Base-by-base conservation (phyloP, 2,888 invertebrate genomes). In the Balanococcus diminutus region DNA sequence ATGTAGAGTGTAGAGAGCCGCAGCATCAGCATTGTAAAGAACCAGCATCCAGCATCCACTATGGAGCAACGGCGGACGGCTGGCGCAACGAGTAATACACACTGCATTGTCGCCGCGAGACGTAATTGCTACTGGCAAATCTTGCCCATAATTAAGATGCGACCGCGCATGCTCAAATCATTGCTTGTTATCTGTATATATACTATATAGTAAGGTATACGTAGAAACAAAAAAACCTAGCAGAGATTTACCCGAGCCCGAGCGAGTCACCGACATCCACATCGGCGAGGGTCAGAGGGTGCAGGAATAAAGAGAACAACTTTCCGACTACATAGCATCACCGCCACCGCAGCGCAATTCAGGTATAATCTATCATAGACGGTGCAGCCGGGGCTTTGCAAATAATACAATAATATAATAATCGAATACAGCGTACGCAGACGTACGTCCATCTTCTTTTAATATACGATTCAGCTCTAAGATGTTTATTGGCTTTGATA, bases 61-160 rank as follows among this genome's bases (percentile, higher is more conserved):
- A n/a, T n/a, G n/a, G n/a, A n/a, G n/a, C n/a, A n/a, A n/a, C 39
- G 6, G 39, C 39, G 39, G 6, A 8, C 5, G 5, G 11, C 39
- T 8, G 5, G 22, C 22, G 11, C 5, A 46, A 46, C 46, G 46
- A 56, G 56, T 56, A 56, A 56, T 56, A 56, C 56, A 56, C 56
- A 56, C 16, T 72, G 72, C 72, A 72, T 72, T 72, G 72, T 72
- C 72, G 72, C 72, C 72, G 25, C 72, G 28, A 72, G 72, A 72
- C 72, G 72, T 72, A 72, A 72, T 72, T 72, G 72, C 72, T 72
- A 72, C 72, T 9, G 72, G 72, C 72, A 14, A 72, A 72, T 72
- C 72, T 72, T 28, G 72, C 72, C 72, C 72, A 72, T 72, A 72
- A 72, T 72, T 72, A 72, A 72, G 72, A 72, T 31, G 72, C 72